These are phyloP conservation scores for Branchinecta lindahli DNA, from an alignment of 1,140 invertebrate genomes.

Conservation along the genomic window DNA sequence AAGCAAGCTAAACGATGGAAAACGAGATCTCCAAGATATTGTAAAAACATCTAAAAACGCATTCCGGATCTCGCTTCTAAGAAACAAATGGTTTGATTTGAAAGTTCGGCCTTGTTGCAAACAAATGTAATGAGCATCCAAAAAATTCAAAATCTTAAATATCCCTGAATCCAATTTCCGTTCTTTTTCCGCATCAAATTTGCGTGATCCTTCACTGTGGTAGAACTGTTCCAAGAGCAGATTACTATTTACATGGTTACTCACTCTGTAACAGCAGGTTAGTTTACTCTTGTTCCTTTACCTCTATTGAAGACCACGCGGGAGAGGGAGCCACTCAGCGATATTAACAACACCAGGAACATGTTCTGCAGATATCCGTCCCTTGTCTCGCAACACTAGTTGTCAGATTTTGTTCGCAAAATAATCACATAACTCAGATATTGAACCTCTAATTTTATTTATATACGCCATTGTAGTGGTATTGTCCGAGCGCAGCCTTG, in stretches of 20 bases:
- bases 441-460: not conserved
- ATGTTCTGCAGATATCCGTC: too few relatives aligned
- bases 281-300: too few relatives aligned
- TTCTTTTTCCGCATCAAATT: not conserved
- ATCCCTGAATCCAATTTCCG: constrained; percentile 9
- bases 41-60: not conserved
- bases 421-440: constrained; percentile 2
- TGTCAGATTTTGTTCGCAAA: constrained; percentile 9
- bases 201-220: too few relatives aligned
- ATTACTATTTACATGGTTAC: too few relatives aligned
- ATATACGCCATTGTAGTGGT: not conserved
- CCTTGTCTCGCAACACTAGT: constrained; percentile 3
- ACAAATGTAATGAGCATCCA: not conserved
- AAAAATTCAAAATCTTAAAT: constrained; percentile 6
- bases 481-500: constrained; percentile 7
- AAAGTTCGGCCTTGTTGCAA: not conserved
- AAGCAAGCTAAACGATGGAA: not conserved
- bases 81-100: constrained; percentile 6
- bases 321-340: too few relatives aligned
- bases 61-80: constrained; percentile 5
- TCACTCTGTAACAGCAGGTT: too few relatives aligned
- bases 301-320: too few relatives aligned
- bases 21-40: not conserved
- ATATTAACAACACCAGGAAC: too few relatives aligned
- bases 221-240: too few relatives aligned